Evolutionary conservation across 2,888 invertebrate genomes (phyloP), one percentile per base, ranked within the genome.

Genomic region (Aelia acuminata): DNA sequence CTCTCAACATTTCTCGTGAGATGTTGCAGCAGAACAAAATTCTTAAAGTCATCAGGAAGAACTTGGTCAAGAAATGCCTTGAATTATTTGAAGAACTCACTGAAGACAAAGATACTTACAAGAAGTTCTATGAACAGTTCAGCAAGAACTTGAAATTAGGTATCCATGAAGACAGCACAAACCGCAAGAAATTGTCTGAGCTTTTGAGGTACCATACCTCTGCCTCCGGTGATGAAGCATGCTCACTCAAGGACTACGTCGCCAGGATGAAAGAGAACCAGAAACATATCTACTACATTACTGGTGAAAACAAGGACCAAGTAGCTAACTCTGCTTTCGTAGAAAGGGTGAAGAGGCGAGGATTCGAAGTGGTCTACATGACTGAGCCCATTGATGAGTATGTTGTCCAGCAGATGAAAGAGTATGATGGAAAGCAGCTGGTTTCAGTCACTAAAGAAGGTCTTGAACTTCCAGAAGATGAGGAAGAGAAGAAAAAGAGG

Each of bases 21-120:
- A 99, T 98, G 98, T 94, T 99, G 87, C 99, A 99, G 93, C 99
- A 99, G 92, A 99, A 98, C 93, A 99, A 99, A 92, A 99, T 99
- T 91, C 94, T 99, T 39, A 99, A 99, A 93, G 99, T 99, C 0
- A 99, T 99, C 92, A 96, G 99, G 90, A 99, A 99, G 94, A 99
- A 99, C 92, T 94, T 99, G 91, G 99, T 99, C 35, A 99, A 99
- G 95, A 99, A 99, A 93, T 98, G 98, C 92, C 92, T 99, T 91
- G 99, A 99, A 92, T 94, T 99, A 89, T 98, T 99, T 91, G 98
- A 99, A 90, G 99, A 99, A 92, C 93, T 99, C 49, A 94, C 97
- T 1, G 99, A 99, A 92, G 98, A 99, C 93, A 98, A 98, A 92
- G 99, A 99, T 91, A 96, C 97, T 92, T 99, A 96, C 95, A 99